A percentile compares a stretch with the other conserved stretches of the same genome.
These are phyloP conservation scores for Epizoanthus scotinus DNA, from an alignment of 92 coral and sea anemone species.

Conservation along the genomic window DNA sequence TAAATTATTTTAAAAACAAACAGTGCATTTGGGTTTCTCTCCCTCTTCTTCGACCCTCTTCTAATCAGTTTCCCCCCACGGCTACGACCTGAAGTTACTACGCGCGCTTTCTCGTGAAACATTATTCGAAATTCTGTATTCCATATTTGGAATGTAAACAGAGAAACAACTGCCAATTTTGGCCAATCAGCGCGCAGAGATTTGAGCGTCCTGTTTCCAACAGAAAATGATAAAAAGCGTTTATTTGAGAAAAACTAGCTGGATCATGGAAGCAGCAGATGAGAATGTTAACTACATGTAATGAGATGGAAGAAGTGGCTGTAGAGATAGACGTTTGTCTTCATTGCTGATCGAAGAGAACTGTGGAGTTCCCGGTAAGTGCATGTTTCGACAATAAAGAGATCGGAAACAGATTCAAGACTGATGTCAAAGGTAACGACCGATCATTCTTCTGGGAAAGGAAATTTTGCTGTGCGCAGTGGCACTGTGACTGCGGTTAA, in stretches of 20 bases:
- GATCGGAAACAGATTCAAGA: background rate
- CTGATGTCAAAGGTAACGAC: constrained; percentile 39
- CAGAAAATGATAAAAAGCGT: constrained; percentile 45
- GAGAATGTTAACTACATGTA: background rate
- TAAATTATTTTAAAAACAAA: too few relatives aligned
- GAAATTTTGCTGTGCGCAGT: background rate
- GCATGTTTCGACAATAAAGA: background rate
- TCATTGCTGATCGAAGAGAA: background rate
- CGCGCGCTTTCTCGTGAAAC: constrained; percentile 75
- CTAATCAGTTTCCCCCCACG: too few relatives aligned
- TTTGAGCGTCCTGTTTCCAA: constrained; percentile 80
- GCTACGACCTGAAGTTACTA: too few relatives aligned
- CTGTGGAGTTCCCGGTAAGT: background rate
- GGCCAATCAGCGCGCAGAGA: constrained; percentile 70
- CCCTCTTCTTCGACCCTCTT: too few relatives aligned
- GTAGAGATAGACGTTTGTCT: background rate
- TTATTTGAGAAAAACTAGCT: constrained; percentile 53
- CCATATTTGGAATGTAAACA: constrained; percentile 69
- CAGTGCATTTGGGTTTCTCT: too few relatives aligned
- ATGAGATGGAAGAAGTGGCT: background rate
- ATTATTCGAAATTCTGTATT: constrained; percentile 44
- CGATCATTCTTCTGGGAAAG: constrained; percentile 15
- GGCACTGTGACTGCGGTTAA: constrained; percentile 16
- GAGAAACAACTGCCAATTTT: constrained; percentile 50
- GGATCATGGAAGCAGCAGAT: background rate